These are phyloP conservation scores for Sander vitreus DNA, from an alignment of 2,113 vertebrate species.

Conservation along the genomic window DNA sequence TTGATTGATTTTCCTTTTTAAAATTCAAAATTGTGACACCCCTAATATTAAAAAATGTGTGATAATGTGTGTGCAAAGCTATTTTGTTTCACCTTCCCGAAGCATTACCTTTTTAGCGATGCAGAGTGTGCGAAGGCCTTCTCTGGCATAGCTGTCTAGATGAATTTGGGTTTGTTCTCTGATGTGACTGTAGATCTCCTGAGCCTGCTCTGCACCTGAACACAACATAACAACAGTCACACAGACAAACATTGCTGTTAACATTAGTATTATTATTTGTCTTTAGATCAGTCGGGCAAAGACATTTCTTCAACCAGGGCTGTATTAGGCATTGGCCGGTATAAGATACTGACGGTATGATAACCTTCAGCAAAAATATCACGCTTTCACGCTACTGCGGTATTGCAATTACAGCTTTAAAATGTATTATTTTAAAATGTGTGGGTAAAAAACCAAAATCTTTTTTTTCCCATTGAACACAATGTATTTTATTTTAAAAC, in stretches of 20 bases:
- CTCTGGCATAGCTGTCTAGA: slow-evolving; percentile 90
- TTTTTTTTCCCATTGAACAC: no score
- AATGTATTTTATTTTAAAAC: no score
- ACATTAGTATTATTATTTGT: background rate
- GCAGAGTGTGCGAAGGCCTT: slow-evolving; percentile 94
- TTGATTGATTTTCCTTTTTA: no score
- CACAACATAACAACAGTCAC: background rate
- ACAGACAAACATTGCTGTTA: background rate
- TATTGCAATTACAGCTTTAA: no score
- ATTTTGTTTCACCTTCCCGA: background rate
- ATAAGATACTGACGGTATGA: no score
- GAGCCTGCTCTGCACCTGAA: slow-evolving; percentile 43
- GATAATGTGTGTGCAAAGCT: background rate
- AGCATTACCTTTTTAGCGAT: slow-evolving; percentile 90
- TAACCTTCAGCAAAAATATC: no score
- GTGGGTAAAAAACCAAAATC: no score
- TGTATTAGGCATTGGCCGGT: no score
- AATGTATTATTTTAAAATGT: no score
- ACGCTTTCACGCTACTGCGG: no score
- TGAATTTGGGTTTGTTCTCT: slow-evolving; percentile 89
- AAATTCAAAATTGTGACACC: no score
- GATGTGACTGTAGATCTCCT: slow-evolving; percentile 69
- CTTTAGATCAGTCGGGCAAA: background rate
- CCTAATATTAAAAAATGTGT: background rate
- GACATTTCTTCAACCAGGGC: background rate